phyloP scores from a whole-genome alignment of 2,113 vertebrate genomes.

The Rhinichthys klamathensis region DNA sequence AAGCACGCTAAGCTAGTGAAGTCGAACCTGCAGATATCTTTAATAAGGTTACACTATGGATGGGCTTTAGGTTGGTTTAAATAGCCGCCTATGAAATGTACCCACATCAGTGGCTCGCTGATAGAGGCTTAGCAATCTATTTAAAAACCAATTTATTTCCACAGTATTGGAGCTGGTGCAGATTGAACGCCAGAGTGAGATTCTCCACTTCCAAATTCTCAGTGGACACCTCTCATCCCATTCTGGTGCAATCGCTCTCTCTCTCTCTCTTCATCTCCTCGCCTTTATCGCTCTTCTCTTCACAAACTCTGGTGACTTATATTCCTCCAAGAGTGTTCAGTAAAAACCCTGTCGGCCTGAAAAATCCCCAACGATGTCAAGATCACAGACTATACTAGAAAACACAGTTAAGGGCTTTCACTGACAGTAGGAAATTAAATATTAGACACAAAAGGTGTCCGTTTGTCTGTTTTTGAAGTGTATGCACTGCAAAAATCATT shows the following conservation, averaged over 20 bases:
- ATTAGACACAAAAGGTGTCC: neutral
- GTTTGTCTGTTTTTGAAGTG: neutral
- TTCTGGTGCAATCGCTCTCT: constrained; percentile 56
- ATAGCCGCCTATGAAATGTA: constrained; percentile 71
- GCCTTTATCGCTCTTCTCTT: constrained; percentile 67
- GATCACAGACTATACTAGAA: constrained; percentile 33
- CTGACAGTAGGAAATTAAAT: constrained; percentile 30
- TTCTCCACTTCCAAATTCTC: constrained; percentile 66
- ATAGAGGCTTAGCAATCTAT: constrained; percentile 75
- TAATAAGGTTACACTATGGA: constrained; percentile 66
- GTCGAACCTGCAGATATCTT: constrained; percentile 53
- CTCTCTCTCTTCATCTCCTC: constrained; percentile 58
- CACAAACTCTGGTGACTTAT: constrained; percentile 63
- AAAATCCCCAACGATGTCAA: constrained; percentile 44
- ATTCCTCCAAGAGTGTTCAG: constrained; percentile 48
- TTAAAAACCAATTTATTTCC: constrained; percentile 79
- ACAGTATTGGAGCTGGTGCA: constrained; percentile 69
- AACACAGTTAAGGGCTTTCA: constrained; percentile 18
- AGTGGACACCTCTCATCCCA: constrained; percentile 63
- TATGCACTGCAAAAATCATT: neutral
- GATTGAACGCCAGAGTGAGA: constrained; percentile 74
- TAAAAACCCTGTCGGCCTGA: constrained; percentile 48
- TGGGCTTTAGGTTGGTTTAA: constrained; percentile 69
- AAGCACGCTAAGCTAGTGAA: constrained; percentile 42
- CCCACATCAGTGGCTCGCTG: constrained; percentile 71